Evolutionary conservation across 2,113 vertebrate genomes (phyloP), one percentile per base, ranked within the genome.

Genomic region (Chunga burmeisteri): DNA sequence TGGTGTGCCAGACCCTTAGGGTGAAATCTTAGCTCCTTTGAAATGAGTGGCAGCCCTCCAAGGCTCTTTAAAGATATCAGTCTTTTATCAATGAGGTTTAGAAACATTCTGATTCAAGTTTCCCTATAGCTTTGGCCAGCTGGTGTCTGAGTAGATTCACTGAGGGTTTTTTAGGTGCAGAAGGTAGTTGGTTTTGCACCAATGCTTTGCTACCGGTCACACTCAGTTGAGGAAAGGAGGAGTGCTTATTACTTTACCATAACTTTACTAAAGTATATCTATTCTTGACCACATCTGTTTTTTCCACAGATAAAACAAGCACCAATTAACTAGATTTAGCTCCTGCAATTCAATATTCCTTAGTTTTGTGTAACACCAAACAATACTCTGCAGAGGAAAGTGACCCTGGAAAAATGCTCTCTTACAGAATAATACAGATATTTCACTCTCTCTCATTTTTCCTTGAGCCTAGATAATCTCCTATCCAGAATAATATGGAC

Each of bases 11-110:
- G 86, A 85, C 52, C 27, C 83, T 75, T 81, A 70, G 88, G 84
- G 86, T 66, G 73, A 95, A 95, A 93, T 49, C 77, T 59, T 95
- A 93, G 93, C 93, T 94, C 36, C 56, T 87, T 27, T 81, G 52
- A 66, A 87, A 84, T 17, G 34, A 66, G 36, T 91, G 91, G 65
- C 70, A 91, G 47, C 73, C 53, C 63, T 96, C 63, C 75, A 59
- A 78, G 50, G 16, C 71, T 81, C 53, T 88, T 77, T 29, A 89
- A 75, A 81, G 6, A 4, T 81, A 81, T 74, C 38, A 65, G 58
- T 34, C 52, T 88, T 95, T 85, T 94, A 89, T 91, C 86, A 72
- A 66, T 38, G 72, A 79, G 19, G 30, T 72, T 94, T 40, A 93
- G 83, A 91, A 67, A 56, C 30, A 21, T 79, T 92, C 84, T 46